Base-by-base conservation (phyloP, 2,888 invertebrate genomes). In the Halictus ligatus region DNA sequence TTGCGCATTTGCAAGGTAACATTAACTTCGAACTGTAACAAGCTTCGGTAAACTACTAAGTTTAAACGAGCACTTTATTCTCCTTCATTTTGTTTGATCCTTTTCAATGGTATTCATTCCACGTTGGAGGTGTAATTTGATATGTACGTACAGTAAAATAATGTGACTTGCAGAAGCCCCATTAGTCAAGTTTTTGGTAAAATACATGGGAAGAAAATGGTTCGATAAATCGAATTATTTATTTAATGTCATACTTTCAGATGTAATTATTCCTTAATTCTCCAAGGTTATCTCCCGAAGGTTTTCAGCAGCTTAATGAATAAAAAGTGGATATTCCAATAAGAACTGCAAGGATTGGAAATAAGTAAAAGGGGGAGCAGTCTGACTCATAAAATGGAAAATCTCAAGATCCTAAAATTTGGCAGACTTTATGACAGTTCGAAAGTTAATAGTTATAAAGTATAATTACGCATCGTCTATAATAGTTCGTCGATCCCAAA, bases 401-500 rank as follows among this genome's bases (percentile, higher is more conserved):
- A 25, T 25, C 2, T 7, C 0, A 29, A 7, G 29, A 64, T 35
- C 4, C 8, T 10, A 35, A 21, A 12, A 2, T 54, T n/a, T n/a
- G 25, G 25, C 29, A n/a, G 64, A 43, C 43, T 54, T 72, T 40
- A 43, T 4, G 29, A 64, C n/a, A 25, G 13, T 2, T 15, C 2
- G 15, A 25, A 25, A 64, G 25, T 64, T 64, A 64, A 64, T 29
- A 15, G 6, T 13, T 7, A 25, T 25, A 13, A 4, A 35, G 25
- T 0, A 3, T 46, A n/a, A 12, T 35, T 46, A 69, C 1, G 29
- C 21, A 10, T 25, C 54, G 64, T 46, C 58, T 48, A 69, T 75
- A 83, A 86, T 67, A 80, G 80, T 78, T 75, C 80, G 81, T 88
- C 84, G 81, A 78, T 78, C 88, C 80, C 81, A 43, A 67, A 69